A percentile compares a stretch with the other conserved stretches of the same genome.
phyloP scores from a whole-genome alignment of 2,797 vertebrate species.

The Sphenodon punctatus region DNA sequence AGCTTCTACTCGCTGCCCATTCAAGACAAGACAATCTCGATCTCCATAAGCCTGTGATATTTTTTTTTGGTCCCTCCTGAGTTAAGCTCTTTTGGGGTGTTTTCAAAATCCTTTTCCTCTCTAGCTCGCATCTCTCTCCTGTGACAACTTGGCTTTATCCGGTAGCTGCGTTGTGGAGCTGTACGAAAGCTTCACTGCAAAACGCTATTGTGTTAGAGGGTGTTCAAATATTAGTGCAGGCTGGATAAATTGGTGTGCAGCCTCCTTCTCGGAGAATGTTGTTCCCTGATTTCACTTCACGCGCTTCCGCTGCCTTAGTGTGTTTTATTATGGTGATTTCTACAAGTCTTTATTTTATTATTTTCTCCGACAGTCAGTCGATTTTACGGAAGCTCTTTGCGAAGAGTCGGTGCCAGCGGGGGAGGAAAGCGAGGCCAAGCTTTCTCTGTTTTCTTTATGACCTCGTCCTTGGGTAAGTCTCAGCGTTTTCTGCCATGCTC shows the following conservation, averaged over 20 bases:
- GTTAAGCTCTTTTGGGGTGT: no score
- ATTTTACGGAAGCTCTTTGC: constrained; percentile 46
- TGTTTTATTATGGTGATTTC: neutral
- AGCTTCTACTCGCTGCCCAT: no score
- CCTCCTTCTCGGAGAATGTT: no score
- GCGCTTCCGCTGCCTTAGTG: neutral
- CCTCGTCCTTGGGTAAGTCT: constrained; percentile 46
- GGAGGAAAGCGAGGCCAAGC: constrained; percentile 29
- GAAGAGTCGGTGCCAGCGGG: constrained; percentile 22
- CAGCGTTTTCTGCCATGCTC: neutral
- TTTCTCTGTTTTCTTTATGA: neutral
- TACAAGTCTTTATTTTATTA: constrained; percentile 35
- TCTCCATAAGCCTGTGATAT: no score
- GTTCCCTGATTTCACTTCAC: no score
- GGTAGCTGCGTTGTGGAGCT: neutral
- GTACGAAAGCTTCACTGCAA: neutral
- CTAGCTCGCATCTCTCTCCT: neutral
- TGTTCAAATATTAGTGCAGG: neutral
- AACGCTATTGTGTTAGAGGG: neutral
- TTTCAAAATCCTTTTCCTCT: neutral
- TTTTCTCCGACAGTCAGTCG: constrained; percentile 57
- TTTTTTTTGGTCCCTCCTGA: no score
- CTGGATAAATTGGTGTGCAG: neutral
- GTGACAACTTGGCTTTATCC: neutral
- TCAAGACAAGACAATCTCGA: no score